phyloP scores from a whole-genome alignment of 2,888 invertebrate species.

The Campoletis raptor region DNA sequence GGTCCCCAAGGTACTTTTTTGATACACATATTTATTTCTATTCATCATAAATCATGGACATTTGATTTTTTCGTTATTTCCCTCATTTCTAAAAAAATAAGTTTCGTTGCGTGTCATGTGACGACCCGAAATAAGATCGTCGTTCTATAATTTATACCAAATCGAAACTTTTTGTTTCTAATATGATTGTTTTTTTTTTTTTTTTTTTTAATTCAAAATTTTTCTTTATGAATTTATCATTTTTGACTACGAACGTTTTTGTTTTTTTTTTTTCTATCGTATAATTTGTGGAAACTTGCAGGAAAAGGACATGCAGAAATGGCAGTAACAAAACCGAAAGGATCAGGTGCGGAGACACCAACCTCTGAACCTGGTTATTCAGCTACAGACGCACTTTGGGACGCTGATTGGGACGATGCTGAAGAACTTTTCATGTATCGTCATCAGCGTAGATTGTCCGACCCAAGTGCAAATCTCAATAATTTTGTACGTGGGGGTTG shows the following conservation, averaged over 20 bases:
- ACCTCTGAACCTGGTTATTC: conserved; percentile 95
- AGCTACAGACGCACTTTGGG: conserved; percentile 93
- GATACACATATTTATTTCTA: neutral
- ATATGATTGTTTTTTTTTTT: too few species aligned
- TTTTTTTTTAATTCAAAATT: neutral
- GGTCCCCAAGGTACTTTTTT: conserved; percentile 92
- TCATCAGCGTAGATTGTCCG: conserved; percentile 94
- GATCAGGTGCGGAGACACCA: conserved; percentile 97
- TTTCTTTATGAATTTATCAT: neutral
- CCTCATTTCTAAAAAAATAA: neutral
- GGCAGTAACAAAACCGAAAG: conserved; percentile 97
- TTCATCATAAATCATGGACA: neutral
- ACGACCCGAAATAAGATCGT: neutral
- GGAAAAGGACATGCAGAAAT: conserved; percentile 98
- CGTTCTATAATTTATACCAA: neutral
- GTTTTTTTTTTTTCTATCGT: neutral
- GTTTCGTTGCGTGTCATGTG: neutral
- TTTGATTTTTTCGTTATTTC: neutral
- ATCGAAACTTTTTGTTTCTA: neutral
- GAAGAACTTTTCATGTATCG: conserved; percentile 94
- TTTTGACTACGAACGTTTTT: neutral
- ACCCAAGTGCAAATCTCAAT: conserved; percentile 96
- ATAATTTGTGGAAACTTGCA: conserved; percentile 54
- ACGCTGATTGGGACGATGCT: conserved; percentile 95
- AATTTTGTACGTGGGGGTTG: conserved; percentile 94